A percentile compares a stretch with the other conserved stretches of the same genome.
Conservation (phyloP, 1,140 invertebrate species). For the Sweltsa coloradensis region DNA sequence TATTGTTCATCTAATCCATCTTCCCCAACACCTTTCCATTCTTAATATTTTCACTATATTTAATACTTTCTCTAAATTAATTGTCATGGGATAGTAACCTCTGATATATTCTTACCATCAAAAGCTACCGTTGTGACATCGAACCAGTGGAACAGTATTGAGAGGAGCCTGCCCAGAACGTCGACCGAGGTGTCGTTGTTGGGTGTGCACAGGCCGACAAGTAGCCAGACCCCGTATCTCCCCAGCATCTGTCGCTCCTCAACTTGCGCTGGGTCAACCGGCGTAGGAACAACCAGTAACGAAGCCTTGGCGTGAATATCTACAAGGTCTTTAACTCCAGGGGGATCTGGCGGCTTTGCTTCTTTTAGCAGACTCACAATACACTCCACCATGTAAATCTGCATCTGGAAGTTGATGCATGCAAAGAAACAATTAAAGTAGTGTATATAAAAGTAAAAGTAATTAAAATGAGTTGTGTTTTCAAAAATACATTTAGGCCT, state of each 20-base stretch:
- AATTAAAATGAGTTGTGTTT: too few species aligned
- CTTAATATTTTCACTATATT: too few species aligned
- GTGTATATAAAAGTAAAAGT: too few species aligned
- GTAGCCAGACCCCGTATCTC: conserved; percentile 91
- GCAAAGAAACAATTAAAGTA: too few species aligned
- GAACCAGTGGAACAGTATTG: conserved; percentile 98
- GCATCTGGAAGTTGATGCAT: too few species aligned
- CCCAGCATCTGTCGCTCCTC: conserved; percentile 82
- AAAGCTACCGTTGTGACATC: conserved; percentile 93
- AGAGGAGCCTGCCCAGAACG: conserved; percentile 80
- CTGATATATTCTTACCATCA: conserved; percentile 70
- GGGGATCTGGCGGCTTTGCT: conserved; percentile 57
- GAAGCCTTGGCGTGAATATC: conserved; percentile 21
- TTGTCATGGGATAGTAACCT: too few species aligned
- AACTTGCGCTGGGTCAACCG: conserved; percentile 36
- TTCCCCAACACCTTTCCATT: too few species aligned
- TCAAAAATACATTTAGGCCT: too few species aligned
- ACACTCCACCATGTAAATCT: conserved; percentile 91
- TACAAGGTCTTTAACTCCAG: conserved; percentile 34
- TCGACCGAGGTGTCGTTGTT: conserved; percentile 73
- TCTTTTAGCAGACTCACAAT: conserved; percentile 80
- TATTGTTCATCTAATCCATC: too few species aligned
- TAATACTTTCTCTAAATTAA: too few species aligned
- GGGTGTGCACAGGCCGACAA: conserved; percentile 87
- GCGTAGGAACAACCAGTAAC: conserved; percentile 21